Base-by-base conservation (phyloP, 2,113 vertebrate species). In the Falcunculus frontatus region DNA sequence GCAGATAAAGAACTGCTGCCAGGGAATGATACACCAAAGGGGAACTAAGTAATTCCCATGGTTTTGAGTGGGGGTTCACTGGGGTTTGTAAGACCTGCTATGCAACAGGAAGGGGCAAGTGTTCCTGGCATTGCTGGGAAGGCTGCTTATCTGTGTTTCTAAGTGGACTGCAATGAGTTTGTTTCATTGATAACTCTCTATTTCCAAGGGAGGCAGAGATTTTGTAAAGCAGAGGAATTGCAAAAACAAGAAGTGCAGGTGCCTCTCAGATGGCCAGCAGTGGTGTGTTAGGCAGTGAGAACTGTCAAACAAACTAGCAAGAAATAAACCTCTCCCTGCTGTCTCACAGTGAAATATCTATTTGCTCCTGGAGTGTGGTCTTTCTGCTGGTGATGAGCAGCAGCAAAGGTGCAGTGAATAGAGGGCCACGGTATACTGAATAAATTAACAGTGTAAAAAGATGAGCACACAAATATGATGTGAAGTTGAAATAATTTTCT, bases 381-480 rank as follows among this genome's bases (percentile, higher is more conserved):
- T 62, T 73, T 81, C 44, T 84, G 63, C 55, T 57, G 35, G 59
- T 30, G 33, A 72, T 52, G 47, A 83, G 23, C 67, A 73, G 35
- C 18, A 27, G 13, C 25, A 80, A 72, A 84, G 23, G 10, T 69
- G 21, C 68, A 78, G 52, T 44, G 69, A 65, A 47, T 23, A 83
- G 60, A 63, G 11, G 23, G 30, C 33, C 4, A 8, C 68, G 47
- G 47, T 14, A 4, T 44, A 19, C 7, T 74, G 50, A 73, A 91
- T 42, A 72, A 90, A 41, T 19, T 55, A 76, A 19, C 26, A 14
- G 9, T 15, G 29, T 81, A 42, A 65, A 82, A 92, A 42, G 20
- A 64, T 26, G 21, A 64, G 7, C 47, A 30, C 3, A 19, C 7
- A 75, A 84, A 82, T 39, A 37, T 0, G 0, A 26, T 0, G 0